Percentiles rank a stretch among this genome's conserved stretches.
phyloP scores from a whole-genome alignment of 2,888 invertebrate genomes.

The Scaptomyza polygonia region DNA sequence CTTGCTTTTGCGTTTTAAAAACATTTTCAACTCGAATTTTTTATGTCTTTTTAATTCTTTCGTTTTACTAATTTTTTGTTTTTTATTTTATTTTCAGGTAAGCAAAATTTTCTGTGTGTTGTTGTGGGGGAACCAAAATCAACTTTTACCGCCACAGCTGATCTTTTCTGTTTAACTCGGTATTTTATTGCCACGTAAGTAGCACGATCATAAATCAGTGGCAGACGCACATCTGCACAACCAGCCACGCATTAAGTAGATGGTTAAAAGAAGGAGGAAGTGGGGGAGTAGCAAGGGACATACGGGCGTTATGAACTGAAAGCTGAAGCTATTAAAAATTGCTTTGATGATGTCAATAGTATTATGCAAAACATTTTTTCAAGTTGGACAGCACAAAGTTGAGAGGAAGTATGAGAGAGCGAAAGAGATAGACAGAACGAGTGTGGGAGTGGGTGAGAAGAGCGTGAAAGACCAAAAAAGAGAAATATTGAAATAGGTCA shows the following conservation, averaged over 20 bases:
- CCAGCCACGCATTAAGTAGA: slow-evolving; percentile 1
- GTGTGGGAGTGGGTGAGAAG: too few species aligned
- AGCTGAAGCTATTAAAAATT: slow-evolving; percentile 8
- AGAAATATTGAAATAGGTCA: background rate
- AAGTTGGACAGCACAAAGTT: slow-evolving; percentile 14
- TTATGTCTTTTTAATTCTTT: background rate
- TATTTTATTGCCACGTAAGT: slow-evolving; percentile 68
- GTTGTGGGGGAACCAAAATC: slow-evolving; percentile 38
- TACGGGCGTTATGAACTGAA: background rate
- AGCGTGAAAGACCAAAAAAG: background rate
- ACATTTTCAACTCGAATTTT: too few species aligned
- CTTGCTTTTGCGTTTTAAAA: too few species aligned
- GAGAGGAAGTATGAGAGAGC: background rate
- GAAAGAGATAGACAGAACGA: background rate
- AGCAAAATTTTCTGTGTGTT: slow-evolving; percentile 47
- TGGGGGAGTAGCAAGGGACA: background rate
- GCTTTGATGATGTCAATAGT: slow-evolving; percentile 65
- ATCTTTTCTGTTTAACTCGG: slow-evolving; percentile 35
- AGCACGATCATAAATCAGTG: slow-evolving; percentile 67
- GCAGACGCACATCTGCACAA: slow-evolving; percentile 35
- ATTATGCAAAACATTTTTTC: slow-evolving; percentile 57
- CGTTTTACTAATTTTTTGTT: slow-evolving; percentile 18
- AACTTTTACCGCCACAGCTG: slow-evolving; percentile 66
- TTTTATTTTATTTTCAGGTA: slow-evolving; percentile 60
- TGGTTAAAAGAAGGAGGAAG: background rate